Evolutionary conservation across 92 coral and sea anemone genomes (phyloP), one percentile per base, ranked within the genome.

Genomic region (Phenganax marumi): DNA sequence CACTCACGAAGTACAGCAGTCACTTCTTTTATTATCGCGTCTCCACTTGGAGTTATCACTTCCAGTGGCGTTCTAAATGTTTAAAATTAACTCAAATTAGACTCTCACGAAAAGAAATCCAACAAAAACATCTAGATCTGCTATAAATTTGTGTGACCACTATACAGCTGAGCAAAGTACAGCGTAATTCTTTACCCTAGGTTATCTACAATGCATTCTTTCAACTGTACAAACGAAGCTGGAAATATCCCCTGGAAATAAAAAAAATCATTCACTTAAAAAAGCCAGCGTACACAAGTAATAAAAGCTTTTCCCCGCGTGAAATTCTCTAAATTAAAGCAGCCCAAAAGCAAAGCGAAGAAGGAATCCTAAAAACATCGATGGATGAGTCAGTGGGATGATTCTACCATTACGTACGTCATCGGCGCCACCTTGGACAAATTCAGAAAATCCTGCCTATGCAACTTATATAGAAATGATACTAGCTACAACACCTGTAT

Each of bases 1-100:
- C 98, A 95, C 83, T 95, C 98, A 75, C 93, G 90, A 49, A 95
- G 72, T 68, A 95, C 97, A 52, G 92, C 91, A 12, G 98, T 92
- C 79, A 95, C 84, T 79, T 95, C 98, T 56, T 90, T 95, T 25
- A 95, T 94, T 47, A 91, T 88, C 50, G 93, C 86, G 80, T 95
- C 98, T 75, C 93, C 98, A 62, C 90, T 89, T 14, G 98, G 92
- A 43, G 76, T 87, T 57, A 95, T 90, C 57, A 85, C 85, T 76
- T 95, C 98, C 53, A 70, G 71, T 46, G 86, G 58, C 46, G 98
- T 92, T 17, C 98, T 95, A 50, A 39, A 48, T 46, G 25, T 58
- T 68, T 52, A 61, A 17, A 81, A 10, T 63, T 23, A 66, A 33
- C 43, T 33, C 43, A 33, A 33, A 5, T 33, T 33, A 33, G 3